phyloP scores from a whole-genome alignment of 2,113 vertebrate genomes.

The Mustela nigripes region DNA sequence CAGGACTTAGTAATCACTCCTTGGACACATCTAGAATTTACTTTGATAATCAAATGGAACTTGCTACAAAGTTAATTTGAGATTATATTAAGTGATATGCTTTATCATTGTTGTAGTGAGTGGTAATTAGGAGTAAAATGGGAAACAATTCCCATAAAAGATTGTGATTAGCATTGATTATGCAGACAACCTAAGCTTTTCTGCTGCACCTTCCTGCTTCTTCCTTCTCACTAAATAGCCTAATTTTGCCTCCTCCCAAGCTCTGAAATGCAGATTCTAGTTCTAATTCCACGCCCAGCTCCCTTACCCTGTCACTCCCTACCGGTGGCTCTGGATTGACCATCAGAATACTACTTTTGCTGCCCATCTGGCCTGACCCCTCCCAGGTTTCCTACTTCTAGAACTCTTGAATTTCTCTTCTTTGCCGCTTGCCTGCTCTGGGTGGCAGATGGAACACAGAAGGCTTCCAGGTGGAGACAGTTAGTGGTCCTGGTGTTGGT shows the following conservation, averaged over 20 bases:
- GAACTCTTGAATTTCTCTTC: neutral
- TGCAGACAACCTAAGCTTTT: conserved; percentile 28
- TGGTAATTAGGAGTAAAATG: conserved; percentile 77
- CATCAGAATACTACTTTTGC: neutral
- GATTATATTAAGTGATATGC: conserved; percentile 78
- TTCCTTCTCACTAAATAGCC: conserved; percentile 59
- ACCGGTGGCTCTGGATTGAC: neutral
- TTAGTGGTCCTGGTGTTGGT: neutral
- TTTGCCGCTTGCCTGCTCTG: neutral
- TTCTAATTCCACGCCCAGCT: neutral
- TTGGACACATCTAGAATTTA: conserved; percentile 50
- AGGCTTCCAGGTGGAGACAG: neutral
- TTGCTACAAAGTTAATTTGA: conserved; percentile 74
- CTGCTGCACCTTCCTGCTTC: conserved; percentile 27
- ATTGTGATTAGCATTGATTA: conserved; percentile 79
- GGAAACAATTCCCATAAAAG: conserved; percentile 77
- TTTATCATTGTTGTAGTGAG: conserved; percentile 73
- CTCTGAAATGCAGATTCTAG: neutral
- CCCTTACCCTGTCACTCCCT: neutral
- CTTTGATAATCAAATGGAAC: conserved; percentile 61
- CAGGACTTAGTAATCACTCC: conserved; percentile 23
- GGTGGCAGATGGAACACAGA: neutral
- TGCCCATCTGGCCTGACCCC: neutral
- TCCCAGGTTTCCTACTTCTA: neutral
- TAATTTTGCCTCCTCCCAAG: neutral